Percentiles rank a stretch among this genome's conserved stretches.
Evolutionary conservation across 1,140 invertebrate species (phyloP).

Genomic region (Bombus soroeensis): DNA sequence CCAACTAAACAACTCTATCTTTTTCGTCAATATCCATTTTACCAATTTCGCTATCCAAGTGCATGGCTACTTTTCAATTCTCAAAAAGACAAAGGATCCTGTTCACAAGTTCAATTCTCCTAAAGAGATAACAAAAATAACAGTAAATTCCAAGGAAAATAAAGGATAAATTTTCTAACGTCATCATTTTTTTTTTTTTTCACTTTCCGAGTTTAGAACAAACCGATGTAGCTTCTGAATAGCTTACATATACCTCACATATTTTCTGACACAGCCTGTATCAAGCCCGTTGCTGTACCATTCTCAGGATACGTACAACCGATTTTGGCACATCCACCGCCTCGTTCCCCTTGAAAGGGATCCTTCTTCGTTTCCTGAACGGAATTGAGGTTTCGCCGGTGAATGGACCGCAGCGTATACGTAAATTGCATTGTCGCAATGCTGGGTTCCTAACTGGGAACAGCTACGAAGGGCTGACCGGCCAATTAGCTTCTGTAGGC

Average conservation of each 20-base stretch:
- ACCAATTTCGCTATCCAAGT: background rate
- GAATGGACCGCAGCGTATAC: conserved; percentile 61
- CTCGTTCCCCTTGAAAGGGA: conserved; percentile 47
- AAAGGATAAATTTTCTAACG: background rate
- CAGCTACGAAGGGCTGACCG: conserved; percentile 63
- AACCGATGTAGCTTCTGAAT: too few species aligned
- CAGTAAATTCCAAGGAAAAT: background rate
- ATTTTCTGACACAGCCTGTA: background rate
- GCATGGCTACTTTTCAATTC: background rate
- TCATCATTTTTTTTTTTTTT: background rate
- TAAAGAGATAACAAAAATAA: background rate
- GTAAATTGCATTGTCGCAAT: conserved; percentile 69
- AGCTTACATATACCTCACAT: background rate
- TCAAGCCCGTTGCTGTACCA: background rate
- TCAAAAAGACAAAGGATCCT: background rate
- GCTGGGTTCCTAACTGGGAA: conserved; percentile 38
- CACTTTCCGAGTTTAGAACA: too few species aligned
- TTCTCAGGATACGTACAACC: background rate
- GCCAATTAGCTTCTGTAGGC: conserved; percentile 70
- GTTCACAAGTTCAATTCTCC: too few species aligned
- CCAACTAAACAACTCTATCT: background rate
- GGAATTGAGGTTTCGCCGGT: conserved; percentile 62
- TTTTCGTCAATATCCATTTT: background rate
- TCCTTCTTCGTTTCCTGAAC: conserved; percentile 62
- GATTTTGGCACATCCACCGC: conserved; percentile 9